Evolutionary conservation across 1,140 invertebrate species (phyloP).

Genomic region (Chironomus striatipennis): DNA sequence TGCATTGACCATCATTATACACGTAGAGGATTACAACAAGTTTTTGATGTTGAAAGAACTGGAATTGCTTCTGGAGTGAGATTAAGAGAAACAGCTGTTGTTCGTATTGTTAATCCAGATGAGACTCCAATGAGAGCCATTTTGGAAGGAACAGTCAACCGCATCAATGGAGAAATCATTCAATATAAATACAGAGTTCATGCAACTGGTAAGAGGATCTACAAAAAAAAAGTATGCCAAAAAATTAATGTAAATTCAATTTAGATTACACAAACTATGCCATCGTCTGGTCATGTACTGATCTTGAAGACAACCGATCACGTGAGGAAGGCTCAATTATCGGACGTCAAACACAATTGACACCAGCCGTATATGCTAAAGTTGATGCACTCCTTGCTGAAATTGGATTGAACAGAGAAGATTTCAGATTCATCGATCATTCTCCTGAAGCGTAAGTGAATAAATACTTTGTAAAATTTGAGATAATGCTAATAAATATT

Average conservation of each 20-base stretch:
- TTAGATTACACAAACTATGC: background rate
- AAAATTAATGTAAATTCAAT: no score
- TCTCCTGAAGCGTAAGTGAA: background rate
- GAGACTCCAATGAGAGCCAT: background rate
- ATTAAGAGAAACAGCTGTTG: background rate
- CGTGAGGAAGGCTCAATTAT: background rate
- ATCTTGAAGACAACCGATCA: background rate
- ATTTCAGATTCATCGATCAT: background rate
- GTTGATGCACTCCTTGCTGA: background rate
- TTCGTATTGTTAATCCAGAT: background rate
- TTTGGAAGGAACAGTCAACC: background rate
- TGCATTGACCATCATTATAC: background rate
- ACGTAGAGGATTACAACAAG: background rate
- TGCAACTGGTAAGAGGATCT: background rate
- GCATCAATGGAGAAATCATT: background rate
- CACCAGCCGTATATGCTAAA: background rate
- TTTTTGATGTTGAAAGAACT: background rate
- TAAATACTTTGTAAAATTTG: no score
- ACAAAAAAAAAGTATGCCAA: no score
- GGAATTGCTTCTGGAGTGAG: background rate
- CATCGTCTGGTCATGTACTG: background rate
- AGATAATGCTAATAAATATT: no score
- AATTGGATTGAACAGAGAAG: background rate
- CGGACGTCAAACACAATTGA: background rate
- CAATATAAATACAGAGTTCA: background rate